Base-by-base conservation (phyloP, 2,888 invertebrate species). In the Micoletzkya japonica region DNA sequence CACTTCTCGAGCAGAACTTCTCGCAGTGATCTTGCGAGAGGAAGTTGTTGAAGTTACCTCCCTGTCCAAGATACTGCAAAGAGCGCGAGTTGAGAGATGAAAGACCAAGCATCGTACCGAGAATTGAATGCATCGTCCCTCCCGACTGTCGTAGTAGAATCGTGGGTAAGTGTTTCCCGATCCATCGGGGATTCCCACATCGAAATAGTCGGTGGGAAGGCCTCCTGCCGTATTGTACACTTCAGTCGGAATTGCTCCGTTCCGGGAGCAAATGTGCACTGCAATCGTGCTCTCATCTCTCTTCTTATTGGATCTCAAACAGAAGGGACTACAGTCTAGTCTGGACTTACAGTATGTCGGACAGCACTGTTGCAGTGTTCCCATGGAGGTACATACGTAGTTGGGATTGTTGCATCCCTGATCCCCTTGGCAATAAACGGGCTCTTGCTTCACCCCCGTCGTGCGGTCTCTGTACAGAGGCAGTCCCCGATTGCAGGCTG, bases 21-120 rank as follows among this genome's bases (percentile, higher is more conserved):
- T 84, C 84, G 73, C 84, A 84, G 60, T 84, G 84, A 63, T 82
- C 82, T 63, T 83, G 82, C 0, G 81, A 81, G 26, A 84, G 76
- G 77, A 84, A 84, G 74, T 84, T 84, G 79, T 84, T 84, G 76
- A 84, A 84, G 78, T 84, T 84, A 50, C 84, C 84, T 57, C 84
- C 84, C 66, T 83, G 83, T 52, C 84, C 84, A 58, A 84, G 75
- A 61, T 82, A 84, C 77, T 80, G 69, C 17, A 76, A 70, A 24
- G 28, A 50, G 10, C 44, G 7, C 17, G 26, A n/a, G n/a, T 30
- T 2, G 30, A 49, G 14, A 14, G 34, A 49, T 71, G 34, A 44
- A 30, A 32, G 30, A 3, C 49, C 17, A 49, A 59, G 26, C 4
- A 26, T 54, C 66, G 2, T 24, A 79, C 80, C 66, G 83, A 82